Evolutionary conservation across 2,888 invertebrate species (phyloP).

Genomic region (Chymomyza procnemis): DNA sequence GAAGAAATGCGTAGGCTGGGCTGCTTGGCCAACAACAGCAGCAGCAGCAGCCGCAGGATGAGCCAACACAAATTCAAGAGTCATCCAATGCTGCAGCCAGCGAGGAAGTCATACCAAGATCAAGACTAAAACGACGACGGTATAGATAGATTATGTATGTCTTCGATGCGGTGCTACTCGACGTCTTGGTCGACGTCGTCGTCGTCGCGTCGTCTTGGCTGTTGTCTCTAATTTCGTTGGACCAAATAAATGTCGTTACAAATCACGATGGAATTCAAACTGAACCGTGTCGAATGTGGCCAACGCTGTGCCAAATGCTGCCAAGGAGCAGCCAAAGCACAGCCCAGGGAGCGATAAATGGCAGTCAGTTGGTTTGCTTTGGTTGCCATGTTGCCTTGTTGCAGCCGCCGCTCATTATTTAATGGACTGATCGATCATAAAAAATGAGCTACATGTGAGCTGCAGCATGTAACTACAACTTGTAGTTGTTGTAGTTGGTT

Average conservation of each 20-base stretch:
- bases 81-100: conserved; percentile 8
- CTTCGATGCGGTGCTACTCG: conserved; percentile 4
- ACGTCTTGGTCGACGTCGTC: conserved; percentile 27
- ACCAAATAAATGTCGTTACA: conserved; percentile 76
- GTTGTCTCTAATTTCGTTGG: conserved; percentile 66
- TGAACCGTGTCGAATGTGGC: conserved; percentile 41
- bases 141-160: neutral
- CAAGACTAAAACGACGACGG: neutral
- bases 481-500: conserved; percentile 46
- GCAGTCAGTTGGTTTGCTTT: conserved; percentile 4
- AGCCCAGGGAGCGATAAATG: conserved; percentile 72
- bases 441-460: conserved; percentile 72
- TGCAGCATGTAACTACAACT: conserved; percentile 60
- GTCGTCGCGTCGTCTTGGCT: conserved; percentile 13
- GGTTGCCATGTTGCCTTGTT: conserved; percentile 1
- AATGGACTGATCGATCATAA: conserved; percentile 78
- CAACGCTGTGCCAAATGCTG: conserved; percentile 26
- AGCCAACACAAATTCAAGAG: conserved; percentile 26
- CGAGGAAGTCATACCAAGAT: conserved; percentile 20
- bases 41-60: conserved; percentile 33
- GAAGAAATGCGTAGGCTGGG: conserved; percentile 60
- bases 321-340: conserved; percentile 46
- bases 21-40: conserved; percentile 28
- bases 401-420: conserved; percentile 62
- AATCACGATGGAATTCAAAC: conserved; percentile 75